Evolutionary conservation across 2,797 vertebrate genomes (phyloP), one percentile per base, ranked within the genome.

Genomic region (Dermochelys coriacea): DNA sequence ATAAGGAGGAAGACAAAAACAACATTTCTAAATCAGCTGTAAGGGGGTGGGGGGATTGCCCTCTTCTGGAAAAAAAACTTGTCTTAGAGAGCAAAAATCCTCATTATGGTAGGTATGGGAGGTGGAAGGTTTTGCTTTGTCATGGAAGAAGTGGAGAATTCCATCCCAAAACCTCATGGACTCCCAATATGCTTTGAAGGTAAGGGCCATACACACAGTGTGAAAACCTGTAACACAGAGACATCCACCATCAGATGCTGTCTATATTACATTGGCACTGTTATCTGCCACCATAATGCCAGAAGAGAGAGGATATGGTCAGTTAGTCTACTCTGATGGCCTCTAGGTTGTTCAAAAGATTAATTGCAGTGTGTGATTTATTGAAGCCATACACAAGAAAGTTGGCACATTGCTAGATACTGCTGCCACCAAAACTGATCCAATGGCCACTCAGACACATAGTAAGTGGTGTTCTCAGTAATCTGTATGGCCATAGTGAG

Each of bases 1-100:
- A 87, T 59, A 81, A 92, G 77, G 41, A 95, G 82, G 88, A 82
- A 94, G 50, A 87, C 82, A 91, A 95, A 91, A 31, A 34, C 52
- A 71, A 2, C 86, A 77, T 95, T 95, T 95, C 47, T 64, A 79
- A 94, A 84, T 64, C 12, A 14, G n/a, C 64, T 16, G 45, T 68
- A n/a, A 68, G n/a, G 31, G 19, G 9, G 10, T 11, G 37, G 10
- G 57, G 86, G 81, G 77, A n/a, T 31, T 59, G 57, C 41, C 88
- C 52, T 74, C 91, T 92, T 80, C 89, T 57, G 27, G 84, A 61
- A 88, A 91, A 57, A 87, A 75, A 31, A 31, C 34, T 34, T 79
- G 68, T 74, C 82, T 80, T 18, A 11, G 41, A 29, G 3, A 23
- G 34, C n/a, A 81, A 59, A 90, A 89, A 21, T 6, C 0, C 31